Evolutionary conservation across 2,888 invertebrate species (phyloP).

Genomic region (Steinernema hermaphroditum): DNA sequence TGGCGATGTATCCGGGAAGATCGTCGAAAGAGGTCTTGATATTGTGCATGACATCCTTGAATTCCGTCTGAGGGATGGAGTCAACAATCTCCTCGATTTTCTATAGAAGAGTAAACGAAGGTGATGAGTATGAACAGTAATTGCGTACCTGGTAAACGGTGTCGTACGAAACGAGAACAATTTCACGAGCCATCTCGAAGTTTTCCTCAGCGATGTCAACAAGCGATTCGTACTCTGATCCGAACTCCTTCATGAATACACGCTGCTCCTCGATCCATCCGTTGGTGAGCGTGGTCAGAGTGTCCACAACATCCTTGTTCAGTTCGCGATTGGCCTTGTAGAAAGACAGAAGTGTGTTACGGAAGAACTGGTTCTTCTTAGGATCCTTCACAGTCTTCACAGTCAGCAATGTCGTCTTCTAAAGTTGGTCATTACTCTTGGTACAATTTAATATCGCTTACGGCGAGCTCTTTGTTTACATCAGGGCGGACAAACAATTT

Average conservation of each 20-base stretch:
- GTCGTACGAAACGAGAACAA: conserved; percentile 6
- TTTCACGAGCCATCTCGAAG: conserved; percentile 23
- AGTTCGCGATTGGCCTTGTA: conserved; percentile 24
- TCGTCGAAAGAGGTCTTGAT: conserved; percentile 13
- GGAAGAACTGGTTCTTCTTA: conserved; percentile 26
- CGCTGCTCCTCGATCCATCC: conserved; percentile 21
- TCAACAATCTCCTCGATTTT: conserved; percentile 23
- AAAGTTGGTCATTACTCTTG: neutral
- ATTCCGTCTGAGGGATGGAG: conserved; percentile 17
- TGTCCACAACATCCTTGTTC: conserved; percentile 11
- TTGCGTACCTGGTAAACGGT: conserved; percentile 9
- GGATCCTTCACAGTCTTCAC: conserved; percentile 21
- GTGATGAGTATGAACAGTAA: neutral
- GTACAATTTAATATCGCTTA: neutral
- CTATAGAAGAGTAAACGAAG: neutral
- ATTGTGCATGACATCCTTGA: conserved; percentile 8
- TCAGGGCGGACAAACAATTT: conserved; percentile 16
- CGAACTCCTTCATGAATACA: conserved; percentile 25
- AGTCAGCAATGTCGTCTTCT: conserved; percentile 1
- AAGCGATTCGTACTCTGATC: conserved; percentile 13
- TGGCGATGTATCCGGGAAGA: conserved; percentile 3
- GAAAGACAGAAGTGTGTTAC: conserved; percentile 8
- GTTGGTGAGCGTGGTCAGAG: neutral
- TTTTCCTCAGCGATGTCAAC: conserved; percentile 16
- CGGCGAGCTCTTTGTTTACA: neutral